Evolutionary conservation across 2,888 invertebrate species (phyloP).

Genomic region (Brachylomia viminalis): DNA sequence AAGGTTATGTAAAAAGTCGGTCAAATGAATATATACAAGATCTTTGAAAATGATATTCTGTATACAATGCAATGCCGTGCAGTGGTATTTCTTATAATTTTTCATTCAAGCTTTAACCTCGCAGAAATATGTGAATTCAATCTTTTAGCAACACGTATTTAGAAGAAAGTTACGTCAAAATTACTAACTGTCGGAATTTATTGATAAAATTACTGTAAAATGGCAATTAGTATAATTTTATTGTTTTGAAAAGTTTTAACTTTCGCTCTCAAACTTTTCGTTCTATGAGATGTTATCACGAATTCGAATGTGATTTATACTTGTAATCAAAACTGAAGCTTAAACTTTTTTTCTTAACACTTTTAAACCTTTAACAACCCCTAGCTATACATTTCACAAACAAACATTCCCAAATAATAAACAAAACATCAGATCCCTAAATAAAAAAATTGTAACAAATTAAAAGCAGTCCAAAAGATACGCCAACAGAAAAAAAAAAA

Average conservation of each 20-base stretch:
- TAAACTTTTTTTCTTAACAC: constrained; percentile 4
- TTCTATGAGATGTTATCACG: constrained; percentile 51
- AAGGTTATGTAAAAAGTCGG: constrained; percentile 69
- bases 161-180: constrained; percentile 57
- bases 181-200: constrained; percentile 34
- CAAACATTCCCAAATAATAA: neutral
- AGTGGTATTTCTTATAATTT: constrained; percentile 54
- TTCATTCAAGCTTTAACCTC: constrained; percentile 51
- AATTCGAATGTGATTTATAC: constrained; percentile 23
- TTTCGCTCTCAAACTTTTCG: constrained; percentile 58
- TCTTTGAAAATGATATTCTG: constrained; percentile 64
- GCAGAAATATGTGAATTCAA: constrained; percentile 31
- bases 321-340: neutral
- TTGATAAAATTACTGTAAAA: constrained; percentile 51
- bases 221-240: constrained; percentile 65
- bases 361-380: constrained; percentile 27
- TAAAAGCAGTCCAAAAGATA: constrained; percentile 61
- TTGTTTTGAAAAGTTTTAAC: constrained; percentile 59
- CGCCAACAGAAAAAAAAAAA: constrained; percentile 47
- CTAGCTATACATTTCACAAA: neutral
- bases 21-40: constrained; percentile 67
- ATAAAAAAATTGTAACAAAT: constrained; percentile 39
- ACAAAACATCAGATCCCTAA: neutral
- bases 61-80: constrained; percentile 64
- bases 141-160: constrained; percentile 37